These are phyloP conservation scores for Sus scrofa DNA, from an alignment of 2,113 vertebrate genomes.

Conservation along the genomic window T2T-Sscrofa CM000825.6:79245001-79245500, in stretches of 20 bases:
- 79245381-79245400: constrained; percentile 21
- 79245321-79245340: neutral
- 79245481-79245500: constrained; percentile 5
- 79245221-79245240: constrained; percentile 31
- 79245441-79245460: constrained; percentile 40
- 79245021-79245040: neutral
- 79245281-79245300: neutral
- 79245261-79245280: neutral
- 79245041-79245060: neutral
- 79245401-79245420: neutral
- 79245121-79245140: neutral
- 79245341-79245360: neutral
- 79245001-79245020: neutral
- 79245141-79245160: neutral
- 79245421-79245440: neutral
- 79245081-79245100: neutral
- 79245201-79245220: neutral
- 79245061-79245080: neutral
- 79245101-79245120: neutral
- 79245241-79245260: constrained; percentile 22
- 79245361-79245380: neutral
- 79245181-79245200: neutral
- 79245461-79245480: neutral
- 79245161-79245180: neutral
- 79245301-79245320: neutral